Evolutionary conservation across 2,797 vertebrate genomes (phyloP).

Genomic region (Mormyrus proboscirostris): DNA sequence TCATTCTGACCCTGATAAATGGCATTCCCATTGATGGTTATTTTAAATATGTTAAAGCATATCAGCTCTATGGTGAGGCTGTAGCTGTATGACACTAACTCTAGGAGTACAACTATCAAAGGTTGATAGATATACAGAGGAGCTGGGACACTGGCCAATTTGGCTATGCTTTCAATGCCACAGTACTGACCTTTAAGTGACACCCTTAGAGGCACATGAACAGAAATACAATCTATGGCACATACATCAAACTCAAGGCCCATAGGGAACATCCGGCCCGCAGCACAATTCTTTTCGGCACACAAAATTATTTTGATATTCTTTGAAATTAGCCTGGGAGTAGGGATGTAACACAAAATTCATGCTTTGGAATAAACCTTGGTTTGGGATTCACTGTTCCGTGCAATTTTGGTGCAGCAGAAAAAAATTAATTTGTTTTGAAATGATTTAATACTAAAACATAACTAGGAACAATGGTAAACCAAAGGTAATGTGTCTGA

Average conservation of each 20-base stretch:
- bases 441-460: background rate
- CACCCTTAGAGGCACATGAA: background rate
- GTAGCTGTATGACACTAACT: background rate
- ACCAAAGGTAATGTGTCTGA: background rate
- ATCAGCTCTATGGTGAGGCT: background rate
- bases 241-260: background rate
- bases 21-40: background rate
- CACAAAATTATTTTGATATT: background rate
- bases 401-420: background rate
- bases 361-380: background rate
- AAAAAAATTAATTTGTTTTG: background rate
- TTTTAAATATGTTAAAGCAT: background rate
- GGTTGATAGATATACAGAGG: background rate
- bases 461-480: background rate
- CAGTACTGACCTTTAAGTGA: background rate
- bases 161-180: background rate
- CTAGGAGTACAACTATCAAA: background rate
- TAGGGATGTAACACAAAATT: background rate
- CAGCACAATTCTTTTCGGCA: background rate
- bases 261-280: background rate
- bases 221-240: background rate
- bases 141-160: background rate
- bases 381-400: background rate
- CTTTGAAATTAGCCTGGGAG: background rate
- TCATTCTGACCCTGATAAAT: background rate